Conservation (phyloP, 2,888 invertebrate species). For the Spialia ferax region DNA sequence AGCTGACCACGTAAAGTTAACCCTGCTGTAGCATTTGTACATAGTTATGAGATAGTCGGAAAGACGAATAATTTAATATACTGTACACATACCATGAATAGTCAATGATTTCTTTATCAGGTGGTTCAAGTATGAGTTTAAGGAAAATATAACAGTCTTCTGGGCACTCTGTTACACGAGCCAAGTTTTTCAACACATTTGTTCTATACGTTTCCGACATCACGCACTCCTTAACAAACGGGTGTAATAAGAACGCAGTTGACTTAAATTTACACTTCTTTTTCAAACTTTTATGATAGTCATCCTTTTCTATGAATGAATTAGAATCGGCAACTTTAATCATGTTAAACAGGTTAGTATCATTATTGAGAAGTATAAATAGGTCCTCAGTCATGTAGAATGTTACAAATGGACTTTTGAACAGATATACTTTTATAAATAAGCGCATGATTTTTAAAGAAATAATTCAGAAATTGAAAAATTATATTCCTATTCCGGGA, state of each 20-base stretch:
- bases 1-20: too few relatives aligned
- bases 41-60: neutral
- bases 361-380: constrained; percentile 59
- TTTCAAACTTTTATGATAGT: constrained; percentile 49
- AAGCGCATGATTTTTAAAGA: constrained; percentile 58
- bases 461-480: too few relatives aligned
- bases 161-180: constrained; percentile 57
- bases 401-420: constrained; percentile 63
- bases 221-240: constrained; percentile 69
- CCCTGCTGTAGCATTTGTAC: too few relatives aligned
- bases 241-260: constrained; percentile 67
- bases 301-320: constrained; percentile 50
- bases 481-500: too few relatives aligned
- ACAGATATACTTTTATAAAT: constrained; percentile 65
- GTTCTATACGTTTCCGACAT: constrained; percentile 66
- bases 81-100: constrained; percentile 91
- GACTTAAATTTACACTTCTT: constrained; percentile 56
- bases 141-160: constrained; percentile 61
- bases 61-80: constrained; percentile 21
- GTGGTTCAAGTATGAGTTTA: constrained; percentile 84
- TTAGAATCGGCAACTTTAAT: constrained; percentile 56
- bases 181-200: constrained; percentile 64
- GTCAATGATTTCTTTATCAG: constrained; percentile 89
- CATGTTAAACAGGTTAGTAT: constrained; percentile 62
- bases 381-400: constrained; percentile 65